These are phyloP conservation scores for Pelodytes ibericus DNA, from an alignment of 2,797 vertebrate genomes.

Conservation along the genomic window DNA sequence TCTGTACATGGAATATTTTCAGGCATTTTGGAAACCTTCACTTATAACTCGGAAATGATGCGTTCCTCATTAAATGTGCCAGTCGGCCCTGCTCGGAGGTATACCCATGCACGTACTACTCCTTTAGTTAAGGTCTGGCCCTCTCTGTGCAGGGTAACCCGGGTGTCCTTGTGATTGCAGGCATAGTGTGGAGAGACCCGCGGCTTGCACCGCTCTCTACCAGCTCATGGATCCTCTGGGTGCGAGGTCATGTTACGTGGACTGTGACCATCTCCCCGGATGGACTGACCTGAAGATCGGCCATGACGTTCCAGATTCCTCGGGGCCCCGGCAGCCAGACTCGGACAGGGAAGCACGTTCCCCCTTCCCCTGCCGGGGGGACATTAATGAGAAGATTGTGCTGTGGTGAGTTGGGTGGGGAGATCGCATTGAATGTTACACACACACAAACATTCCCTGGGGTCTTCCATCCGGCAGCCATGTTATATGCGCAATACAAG, in stretches of 20 bases:
- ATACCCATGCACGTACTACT: background rate
- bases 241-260: constrained; percentile 92
- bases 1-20: background rate
- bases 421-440: too few species aligned
- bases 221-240: constrained; percentile 94
- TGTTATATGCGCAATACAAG: too few species aligned
- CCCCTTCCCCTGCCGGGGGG: constrained; percentile 86
- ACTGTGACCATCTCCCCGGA: constrained; percentile 80
- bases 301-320: constrained; percentile 61
- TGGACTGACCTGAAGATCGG: constrained; percentile 78
- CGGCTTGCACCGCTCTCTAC: constrained; percentile 26
- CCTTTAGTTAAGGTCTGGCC: background rate
- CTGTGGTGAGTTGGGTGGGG: constrained; percentile 82
- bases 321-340: constrained; percentile 60
- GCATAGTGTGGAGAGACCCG: background rate
- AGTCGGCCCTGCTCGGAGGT: background rate
- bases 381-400: constrained; percentile 89
- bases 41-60: background rate
- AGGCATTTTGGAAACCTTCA: background rate
- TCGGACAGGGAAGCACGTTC: constrained; percentile 72
- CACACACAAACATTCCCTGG: too few species aligned
- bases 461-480: too few species aligned
- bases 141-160: too few species aligned
- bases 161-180: background rate
- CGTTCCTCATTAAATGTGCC: background rate